phyloP scores from a whole-genome alignment of 2,888 invertebrate species.

The Trissonchulus latispiculum region DNA sequence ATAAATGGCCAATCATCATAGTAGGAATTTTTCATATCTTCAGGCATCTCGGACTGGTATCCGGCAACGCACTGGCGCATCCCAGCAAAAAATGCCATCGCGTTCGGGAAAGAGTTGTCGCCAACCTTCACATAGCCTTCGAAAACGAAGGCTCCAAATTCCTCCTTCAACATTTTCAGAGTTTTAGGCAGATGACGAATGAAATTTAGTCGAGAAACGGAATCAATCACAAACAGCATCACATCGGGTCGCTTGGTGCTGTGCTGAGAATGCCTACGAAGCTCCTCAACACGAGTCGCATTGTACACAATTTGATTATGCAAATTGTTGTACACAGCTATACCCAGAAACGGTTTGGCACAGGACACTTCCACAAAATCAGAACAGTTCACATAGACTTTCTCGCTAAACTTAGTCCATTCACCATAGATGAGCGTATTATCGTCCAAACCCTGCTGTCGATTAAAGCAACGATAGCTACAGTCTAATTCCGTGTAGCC shows the following conservation, averaged over 20 bases:
- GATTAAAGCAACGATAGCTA: conserved; percentile 33
- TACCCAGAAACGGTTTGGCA: conserved; percentile 17
- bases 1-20: conserved; percentile 44
- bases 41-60: conserved; percentile 27
- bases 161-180: conserved; percentile 32
- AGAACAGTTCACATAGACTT: neutral
- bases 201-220: conserved; percentile 45
- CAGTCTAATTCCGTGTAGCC: conserved; percentile 27
- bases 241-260: conserved; percentile 35
- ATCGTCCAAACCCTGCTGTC: conserved; percentile 29
- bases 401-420: conserved; percentile 26
- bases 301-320: conserved; percentile 30
- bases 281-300: conserved; percentile 1
- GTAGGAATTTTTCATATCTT: conserved; percentile 28
- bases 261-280: neutral
- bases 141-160: conserved; percentile 37
- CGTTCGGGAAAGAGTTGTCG: conserved; percentile 46
- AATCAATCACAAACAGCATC: conserved; percentile 46
- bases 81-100: conserved; percentile 44
- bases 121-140: conserved; percentile 47
- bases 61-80: conserved; percentile 13
- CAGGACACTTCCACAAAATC: conserved; percentile 36
- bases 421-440: conserved; percentile 8
- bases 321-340: conserved; percentile 33
- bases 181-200: conserved; percentile 42